Conservation (phyloP, 2,113 vertebrate genomes). For the Laticauda colubrina region DNA sequence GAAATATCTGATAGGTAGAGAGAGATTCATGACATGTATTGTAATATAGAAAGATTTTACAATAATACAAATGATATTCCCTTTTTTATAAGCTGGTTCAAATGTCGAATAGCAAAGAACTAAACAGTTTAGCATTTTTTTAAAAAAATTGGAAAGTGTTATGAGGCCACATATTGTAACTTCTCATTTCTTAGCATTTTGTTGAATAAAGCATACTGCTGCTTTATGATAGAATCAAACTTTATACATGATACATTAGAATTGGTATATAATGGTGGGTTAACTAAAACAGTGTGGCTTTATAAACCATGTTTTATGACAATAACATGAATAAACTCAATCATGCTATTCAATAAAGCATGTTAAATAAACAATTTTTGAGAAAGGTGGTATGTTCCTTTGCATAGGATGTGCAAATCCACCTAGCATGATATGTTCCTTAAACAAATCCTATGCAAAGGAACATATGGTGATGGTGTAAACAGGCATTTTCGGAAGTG, state of each 20-base stretch:
- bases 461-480: background rate
- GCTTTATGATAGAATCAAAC: background rate
- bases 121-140: background rate
- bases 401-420: background rate
- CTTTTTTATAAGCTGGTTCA: background rate
- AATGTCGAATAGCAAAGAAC: background rate
- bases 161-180: background rate
- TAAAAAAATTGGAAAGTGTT: background rate
- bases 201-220: constrained; percentile 2
- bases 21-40: rapidly evolving
- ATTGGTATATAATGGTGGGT: background rate
- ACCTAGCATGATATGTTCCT: too few species aligned
- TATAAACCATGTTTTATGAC: background rate
- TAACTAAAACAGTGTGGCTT: background rate
- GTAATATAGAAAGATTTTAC: background rate
- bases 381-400: background rate
- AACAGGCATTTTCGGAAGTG: background rate
- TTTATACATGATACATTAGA: background rate
- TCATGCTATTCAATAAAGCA: background rate
- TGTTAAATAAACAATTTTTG: background rate
- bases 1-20: background rate
- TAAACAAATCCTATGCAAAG: too few species aligned
- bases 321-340: background rate
- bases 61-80: background rate
- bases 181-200: background rate